Base-by-base conservation (phyloP, 2,888 invertebrate species). In the Synergus japonicus region DNA sequence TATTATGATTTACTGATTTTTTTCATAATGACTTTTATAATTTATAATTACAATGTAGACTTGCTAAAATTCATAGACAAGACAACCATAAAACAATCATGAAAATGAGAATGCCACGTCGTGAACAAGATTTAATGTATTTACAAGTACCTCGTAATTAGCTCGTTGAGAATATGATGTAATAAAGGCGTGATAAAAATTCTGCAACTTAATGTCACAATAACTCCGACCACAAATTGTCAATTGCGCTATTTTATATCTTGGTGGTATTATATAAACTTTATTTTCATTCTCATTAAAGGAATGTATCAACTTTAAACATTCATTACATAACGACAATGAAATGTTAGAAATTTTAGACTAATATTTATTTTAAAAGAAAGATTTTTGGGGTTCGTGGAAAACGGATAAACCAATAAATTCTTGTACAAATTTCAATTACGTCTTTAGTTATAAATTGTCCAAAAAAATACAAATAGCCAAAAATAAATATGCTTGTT, bases 181-280 rank as follows among this genome's bases (percentile, higher is more conserved):
- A 37, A 69, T 37, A 69, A 69, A 69, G 49, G 46, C 37, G 54
- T 46, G 69, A 73, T 73, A 37, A 73, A 49, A 49, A 49, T 37
- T 29, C 15, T 73, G 46, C 1, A 37, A 73, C 49, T 73, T 73
- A 12, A 46, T 69, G 13, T 12, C 44, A 44, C 22, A 69, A 73
- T 73, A 54, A 73, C 49, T 29, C 29, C 46, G 49, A 73, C 73
- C 54, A 73, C 73, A 49, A 41, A 73, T 73, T 54, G 37, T 54
- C 54, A 73, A 73, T 73, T 73, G 49, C 41, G 12, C 73, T 29
- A 22, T n/a, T 73, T 54, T 12, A 73, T 49, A 37, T 49, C n/a
- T 73, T 15, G 49, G 49, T 49, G 73, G 46, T n/a, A 73, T 54
- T 5, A 54, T n/a, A n/a, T 29, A 49, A 12, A 8, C 29, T 37